Conservation (phyloP, 1,140 invertebrate genomes). For the Brevipalpus yothersi region DNA sequence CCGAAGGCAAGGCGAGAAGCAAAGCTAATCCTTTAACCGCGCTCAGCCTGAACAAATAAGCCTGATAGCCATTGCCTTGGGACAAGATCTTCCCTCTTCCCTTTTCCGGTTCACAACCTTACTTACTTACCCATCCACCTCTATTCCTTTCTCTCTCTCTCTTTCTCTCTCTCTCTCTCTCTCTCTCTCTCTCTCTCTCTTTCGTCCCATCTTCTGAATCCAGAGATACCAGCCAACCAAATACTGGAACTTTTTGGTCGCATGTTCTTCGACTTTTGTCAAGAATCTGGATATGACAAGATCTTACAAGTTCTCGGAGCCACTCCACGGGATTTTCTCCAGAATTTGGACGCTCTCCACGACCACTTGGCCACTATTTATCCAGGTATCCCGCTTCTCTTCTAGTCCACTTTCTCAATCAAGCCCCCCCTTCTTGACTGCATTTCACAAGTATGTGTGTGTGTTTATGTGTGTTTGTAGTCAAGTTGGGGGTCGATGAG, state of each 20-base stretch:
- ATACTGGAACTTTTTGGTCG: conserved; percentile 79
- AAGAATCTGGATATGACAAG: conserved; percentile 77
- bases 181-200: not conserved
- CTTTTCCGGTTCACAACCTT: not conserved
- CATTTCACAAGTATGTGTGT: no score
- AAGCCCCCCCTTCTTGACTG: no score
- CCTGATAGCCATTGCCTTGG: not conserved
- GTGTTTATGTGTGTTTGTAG: no score
- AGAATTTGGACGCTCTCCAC: conserved; percentile 80
- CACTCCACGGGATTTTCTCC: conserved; percentile 69
- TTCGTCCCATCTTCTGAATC: conserved; percentile 4
- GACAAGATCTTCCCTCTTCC: not conserved
- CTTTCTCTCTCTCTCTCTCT: not conserved
- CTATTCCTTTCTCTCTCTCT: not conserved
- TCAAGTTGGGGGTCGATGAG: no score
- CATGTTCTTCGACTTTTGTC: conserved; percentile 80
- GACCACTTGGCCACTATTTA: conserved; percentile 75
- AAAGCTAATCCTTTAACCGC: not conserved
- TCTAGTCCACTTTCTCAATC: not conserved
- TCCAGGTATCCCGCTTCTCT: conserved; percentile 29
- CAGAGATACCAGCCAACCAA: conserved; percentile 65
- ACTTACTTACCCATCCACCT: not conserved
- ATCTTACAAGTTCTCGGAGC: conserved; percentile 72
- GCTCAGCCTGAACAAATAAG: not conserved
- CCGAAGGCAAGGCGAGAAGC: not conserved